These are phyloP conservation scores for Luidia sarsii DNA, from an alignment of 53 echinoderm and acorn worm species.

Conservation along the genomic window DNA sequence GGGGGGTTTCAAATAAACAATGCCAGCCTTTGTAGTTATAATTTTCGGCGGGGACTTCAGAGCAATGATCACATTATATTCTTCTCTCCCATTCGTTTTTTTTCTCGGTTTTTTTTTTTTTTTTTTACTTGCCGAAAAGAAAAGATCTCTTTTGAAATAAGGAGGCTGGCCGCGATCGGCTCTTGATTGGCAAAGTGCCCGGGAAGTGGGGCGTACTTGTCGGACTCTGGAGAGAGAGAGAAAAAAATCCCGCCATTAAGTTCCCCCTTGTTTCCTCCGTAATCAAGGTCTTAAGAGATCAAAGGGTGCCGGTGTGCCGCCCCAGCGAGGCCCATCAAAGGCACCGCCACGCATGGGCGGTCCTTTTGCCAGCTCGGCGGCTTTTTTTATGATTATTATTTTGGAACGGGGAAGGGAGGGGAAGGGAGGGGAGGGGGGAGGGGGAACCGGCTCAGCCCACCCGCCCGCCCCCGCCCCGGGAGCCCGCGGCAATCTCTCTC, in stretches of 20 bases:
- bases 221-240: no score
- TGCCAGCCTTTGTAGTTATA: neutral
- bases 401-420: no score
- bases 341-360: conserved; percentile 45
- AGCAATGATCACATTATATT: neutral
- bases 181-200: conserved; percentile 49
- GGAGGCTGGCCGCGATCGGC: conserved; percentile 5
- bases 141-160: conserved; percentile 10
- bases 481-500: no score
- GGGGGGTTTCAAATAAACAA: neutral
- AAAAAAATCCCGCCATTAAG: conserved; percentile 53
- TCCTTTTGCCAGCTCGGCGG: conserved; percentile 55
- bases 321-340: conserved; percentile 41
- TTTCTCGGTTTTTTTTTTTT: no score
- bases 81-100: neutral
- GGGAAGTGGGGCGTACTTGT: conserved; percentile 52
- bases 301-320: conserved; percentile 51
- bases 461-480: no score
- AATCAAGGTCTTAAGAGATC: conserved; percentile 58
- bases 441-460: no score
- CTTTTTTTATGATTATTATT: neutral
- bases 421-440: no score
- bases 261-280: conserved; percentile 53
- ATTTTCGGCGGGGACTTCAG: neutral
- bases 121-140: no score